Evolutionary conservation across 2,797 vertebrate genomes (phyloP).

Genomic region (Odontamblyopus rebecca): DNA sequence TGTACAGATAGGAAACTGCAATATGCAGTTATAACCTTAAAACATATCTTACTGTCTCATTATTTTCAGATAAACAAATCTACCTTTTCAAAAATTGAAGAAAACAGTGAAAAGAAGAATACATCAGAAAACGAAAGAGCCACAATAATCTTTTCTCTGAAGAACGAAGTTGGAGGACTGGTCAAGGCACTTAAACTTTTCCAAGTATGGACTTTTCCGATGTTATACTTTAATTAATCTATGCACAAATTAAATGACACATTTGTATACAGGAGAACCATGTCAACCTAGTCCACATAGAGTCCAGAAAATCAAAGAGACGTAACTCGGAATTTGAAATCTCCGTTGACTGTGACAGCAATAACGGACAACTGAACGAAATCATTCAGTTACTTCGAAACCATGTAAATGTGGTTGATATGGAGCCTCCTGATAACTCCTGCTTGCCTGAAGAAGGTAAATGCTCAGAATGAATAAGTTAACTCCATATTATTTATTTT

Average conservation of each 20-base stretch:
- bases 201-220: constrained; percentile 77
- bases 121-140: constrained; percentile 82
- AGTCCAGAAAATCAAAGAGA: constrained; percentile 93
- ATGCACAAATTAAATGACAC: neutral
- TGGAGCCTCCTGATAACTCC: constrained; percentile 84
- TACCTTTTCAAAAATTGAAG: constrained; percentile 87
- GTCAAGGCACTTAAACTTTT: constrained; percentile 96
- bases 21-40: neutral
- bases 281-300: constrained; percentile 94
- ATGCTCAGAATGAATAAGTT: neutral
- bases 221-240: neutral
- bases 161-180: constrained; percentile 96
- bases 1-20: neutral
- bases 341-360: constrained; percentile 95
- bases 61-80: constrained; percentile 83
- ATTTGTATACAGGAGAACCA: constrained; percentile 88
- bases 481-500: neutral
- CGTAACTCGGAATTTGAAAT: constrained; percentile 97
- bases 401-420: constrained; percentile 85
- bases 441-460: constrained; percentile 80
- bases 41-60: neutral
- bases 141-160: constrained; percentile 93
- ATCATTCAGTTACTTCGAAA: constrained; percentile 90
- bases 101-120: constrained; percentile 91
- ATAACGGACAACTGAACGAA: constrained; percentile 90